A percentile compares a stretch with the other conserved stretches of the same genome.
Evolutionary conservation across 1,140 invertebrate genomes (phyloP).

Genomic region (Penaeus indicus): DNA sequence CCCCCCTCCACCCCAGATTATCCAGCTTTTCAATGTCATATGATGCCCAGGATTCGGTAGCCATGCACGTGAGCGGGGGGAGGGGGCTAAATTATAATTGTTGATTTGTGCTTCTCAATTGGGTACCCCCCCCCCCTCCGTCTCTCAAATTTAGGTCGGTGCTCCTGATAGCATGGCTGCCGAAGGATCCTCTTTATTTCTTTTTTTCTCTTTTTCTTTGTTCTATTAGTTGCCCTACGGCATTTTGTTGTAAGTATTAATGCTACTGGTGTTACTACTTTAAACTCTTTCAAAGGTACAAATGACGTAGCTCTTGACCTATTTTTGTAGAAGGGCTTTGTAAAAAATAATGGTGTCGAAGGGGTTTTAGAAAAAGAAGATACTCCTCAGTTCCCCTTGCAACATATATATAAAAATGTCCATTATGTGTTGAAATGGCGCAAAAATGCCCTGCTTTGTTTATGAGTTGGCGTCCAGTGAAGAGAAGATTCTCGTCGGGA

Average conservation of each 20-base stretch:
- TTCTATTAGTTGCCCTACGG: slow-evolving; percentile 50
- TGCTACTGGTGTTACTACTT: slow-evolving; percentile 59
- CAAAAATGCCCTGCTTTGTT: slow-evolving; percentile 40
- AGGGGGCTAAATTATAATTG: no score
- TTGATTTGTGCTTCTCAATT: no score
- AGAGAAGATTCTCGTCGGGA: slow-evolving; percentile 25
- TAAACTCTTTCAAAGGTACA: slow-evolving; percentile 61
- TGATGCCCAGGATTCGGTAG: no score
- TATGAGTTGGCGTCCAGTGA: slow-evolving; percentile 62
- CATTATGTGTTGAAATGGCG: slow-evolving; percentile 34
- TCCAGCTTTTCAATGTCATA: no score
- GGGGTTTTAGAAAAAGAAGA: background rate
- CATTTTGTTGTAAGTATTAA: slow-evolving; percentile 62
- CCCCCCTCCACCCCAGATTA: no score
- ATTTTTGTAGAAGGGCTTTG: slow-evolving; percentile 63
- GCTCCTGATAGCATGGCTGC: background rate
- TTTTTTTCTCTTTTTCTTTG: slow-evolving; percentile 30
- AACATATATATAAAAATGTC: slow-evolving; percentile 23
- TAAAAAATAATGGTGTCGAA: slow-evolving; percentile 45
- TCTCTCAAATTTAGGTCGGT: no score
- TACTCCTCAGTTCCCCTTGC: background rate
- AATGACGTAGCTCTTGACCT: slow-evolving; percentile 61
- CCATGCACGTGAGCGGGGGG: no score
- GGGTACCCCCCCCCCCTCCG: no score
- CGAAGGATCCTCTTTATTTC: slow-evolving; percentile 1